Base-by-base conservation (phyloP, 2,888 invertebrate genomes). In the Xestia xanthographa region DNA sequence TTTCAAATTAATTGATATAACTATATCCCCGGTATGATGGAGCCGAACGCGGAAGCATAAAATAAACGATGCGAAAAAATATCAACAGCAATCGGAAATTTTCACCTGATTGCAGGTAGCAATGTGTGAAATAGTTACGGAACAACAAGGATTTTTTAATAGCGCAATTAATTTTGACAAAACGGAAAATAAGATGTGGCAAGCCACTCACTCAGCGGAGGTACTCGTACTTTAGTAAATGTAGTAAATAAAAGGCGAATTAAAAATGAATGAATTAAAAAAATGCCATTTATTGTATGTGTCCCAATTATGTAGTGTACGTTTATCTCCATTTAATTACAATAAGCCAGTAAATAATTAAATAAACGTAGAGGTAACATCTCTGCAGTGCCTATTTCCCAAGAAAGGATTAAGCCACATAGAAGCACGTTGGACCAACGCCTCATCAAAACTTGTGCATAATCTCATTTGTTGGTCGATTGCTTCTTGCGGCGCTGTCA, bases 381-480 rank as follows among this genome's bases (percentile, higher is more conserved):
- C n/a, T 53, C 22, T 53, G 5, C 17, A 26, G 56, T 17, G 29
- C 29, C 20, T 72, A 41, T 73, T 83, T 56, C 38, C n/a, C 14
- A 69, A 67, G 53, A 71, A 62, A 62, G 58, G 58, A 83, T 75
- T 71, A 56, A 62, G 22, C 29, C 41, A 48, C 41, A 65, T 67
- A 63, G 74, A 70, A 12, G 45, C 60, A 53, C 62, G 65, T 29
- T 48, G 73, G 41, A 77, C 74, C 75, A 79, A 75, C 50, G 48
- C 41, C 62, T 82, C 80, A 82, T 87, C 79, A 78, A 72, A 87
- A 84, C 86, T 85, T 83, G 82, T 72, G 77, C 66, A 72, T 78
- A 77, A 85, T 78, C 84, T 84, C 63, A 85, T 85, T 85, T 70
- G 75, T 67, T 70, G 60, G 63, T 77, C 67, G 68, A 84, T 80